Percentiles rank a stretch among this genome's conserved stretches.
These are phyloP conservation scores for Clupea harengus DNA, from an alignment of 2,113 vertebrate genomes.

Conservation along the genomic window DNA sequence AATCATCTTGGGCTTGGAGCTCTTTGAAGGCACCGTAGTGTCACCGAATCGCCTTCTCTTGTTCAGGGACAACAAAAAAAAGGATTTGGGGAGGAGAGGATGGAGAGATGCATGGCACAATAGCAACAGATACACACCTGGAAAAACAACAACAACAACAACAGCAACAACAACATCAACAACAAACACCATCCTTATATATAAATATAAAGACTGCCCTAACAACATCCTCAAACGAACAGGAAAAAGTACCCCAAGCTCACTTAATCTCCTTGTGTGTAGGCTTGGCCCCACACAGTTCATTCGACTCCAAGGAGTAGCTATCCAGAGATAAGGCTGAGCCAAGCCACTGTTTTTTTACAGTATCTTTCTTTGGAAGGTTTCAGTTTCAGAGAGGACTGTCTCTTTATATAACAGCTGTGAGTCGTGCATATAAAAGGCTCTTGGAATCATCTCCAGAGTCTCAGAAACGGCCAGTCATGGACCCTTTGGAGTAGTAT, in stretches of 20 bases:
- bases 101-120: background rate
- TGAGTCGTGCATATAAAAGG: background rate
- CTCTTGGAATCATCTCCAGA: background rate
- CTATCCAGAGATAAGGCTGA: background rate
- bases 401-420: background rate
- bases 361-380: background rate
- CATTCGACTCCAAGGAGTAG: background rate
- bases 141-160: background rate
- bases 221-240: background rate
- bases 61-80: background rate
- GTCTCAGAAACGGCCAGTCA: background rate
- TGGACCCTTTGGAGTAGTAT: background rate
- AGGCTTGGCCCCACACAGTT: background rate
- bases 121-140: background rate
- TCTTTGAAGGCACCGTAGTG: background rate
- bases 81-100: background rate
- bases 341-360: background rate
- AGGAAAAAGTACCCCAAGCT: background rate
- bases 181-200: no score
- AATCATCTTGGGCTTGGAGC: constrained; percentile 11
- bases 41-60: background rate
- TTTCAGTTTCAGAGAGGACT: background rate
- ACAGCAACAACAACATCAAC: no score
- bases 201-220: no score
- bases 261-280: background rate